Conservation (phyloP, 2,113 vertebrate genomes). For the Butastur rufipennis region DNA sequence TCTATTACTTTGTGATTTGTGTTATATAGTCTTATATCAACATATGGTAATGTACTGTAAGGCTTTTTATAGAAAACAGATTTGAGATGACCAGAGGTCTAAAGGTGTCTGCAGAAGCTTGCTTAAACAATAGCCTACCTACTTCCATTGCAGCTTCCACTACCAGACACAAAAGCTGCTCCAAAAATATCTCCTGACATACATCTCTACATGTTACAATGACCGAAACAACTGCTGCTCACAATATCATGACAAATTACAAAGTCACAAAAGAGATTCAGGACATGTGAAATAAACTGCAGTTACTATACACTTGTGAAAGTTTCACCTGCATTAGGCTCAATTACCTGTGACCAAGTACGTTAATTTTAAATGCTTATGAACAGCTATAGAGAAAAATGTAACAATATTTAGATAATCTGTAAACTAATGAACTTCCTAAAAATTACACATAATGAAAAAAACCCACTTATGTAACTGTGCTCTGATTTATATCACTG, state of each 20-base stretch:
- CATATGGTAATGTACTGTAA: not conserved
- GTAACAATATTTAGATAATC: not conserved
- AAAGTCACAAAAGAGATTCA: not conserved
- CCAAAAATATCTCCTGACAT: not conserved
- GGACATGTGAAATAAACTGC: not conserved
- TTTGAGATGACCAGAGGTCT: not conserved
- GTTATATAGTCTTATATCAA: not conserved
- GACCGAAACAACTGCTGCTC: not conserved
- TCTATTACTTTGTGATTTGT: not conserved
- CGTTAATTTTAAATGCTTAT: not conserved
- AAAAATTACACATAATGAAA: not conserved
- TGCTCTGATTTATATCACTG: not conserved
- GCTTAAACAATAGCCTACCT: not conserved
- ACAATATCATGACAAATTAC: not conserved
- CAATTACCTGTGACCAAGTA: not conserved
- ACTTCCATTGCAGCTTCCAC: not conserved
- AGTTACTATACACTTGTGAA: not conserved
- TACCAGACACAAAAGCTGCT: not conserved
- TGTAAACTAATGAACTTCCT: not conserved
- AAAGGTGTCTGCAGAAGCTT: not conserved
- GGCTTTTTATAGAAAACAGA: not conserved
- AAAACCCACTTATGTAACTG: accelerated
- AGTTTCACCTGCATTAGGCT: not conserved
- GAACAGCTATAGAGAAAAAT: not conserved
- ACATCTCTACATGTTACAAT: not conserved